Evolutionary conservation across 2,888 invertebrate genomes (phyloP).

Genomic region (Dicyrtoma fusca): DNA sequence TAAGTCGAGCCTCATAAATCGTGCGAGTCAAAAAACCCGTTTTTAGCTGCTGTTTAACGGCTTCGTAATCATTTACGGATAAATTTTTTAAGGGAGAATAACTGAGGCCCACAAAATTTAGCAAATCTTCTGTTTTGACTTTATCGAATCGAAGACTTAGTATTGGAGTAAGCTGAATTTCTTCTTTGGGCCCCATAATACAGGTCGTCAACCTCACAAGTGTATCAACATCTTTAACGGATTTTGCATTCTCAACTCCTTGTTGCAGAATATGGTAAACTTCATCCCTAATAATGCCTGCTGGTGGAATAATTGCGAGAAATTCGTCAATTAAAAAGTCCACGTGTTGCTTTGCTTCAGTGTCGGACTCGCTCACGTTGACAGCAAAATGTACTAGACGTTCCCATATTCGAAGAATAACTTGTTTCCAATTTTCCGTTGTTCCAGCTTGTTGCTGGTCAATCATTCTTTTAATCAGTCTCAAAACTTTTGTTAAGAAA

Average conservation of each 20-base stretch:
- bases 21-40: slow-evolving; percentile 22
- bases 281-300: neutral
- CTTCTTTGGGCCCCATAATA: neutral
- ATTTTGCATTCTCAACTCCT: neutral
- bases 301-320: neutral
- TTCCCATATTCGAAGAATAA: slow-evolving; percentile 19
- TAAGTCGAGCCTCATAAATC: slow-evolving; percentile 42
- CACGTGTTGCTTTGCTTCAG: slow-evolving; percentile 11
- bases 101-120: slow-evolving; percentile 18
- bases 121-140: slow-evolving; percentile 15
- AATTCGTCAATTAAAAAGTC: slow-evolving; percentile 22
- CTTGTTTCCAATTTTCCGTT: neutral
- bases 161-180: slow-evolving; percentile 2
- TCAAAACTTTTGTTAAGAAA: slow-evolving; percentile 21
- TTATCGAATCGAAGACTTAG: slow-evolving; percentile 25
- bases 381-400: slow-evolving; percentile 14
- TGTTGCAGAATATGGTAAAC: neutral
- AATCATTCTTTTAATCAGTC: slow-evolving; percentile 19
- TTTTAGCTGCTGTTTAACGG: slow-evolving; percentile 4
- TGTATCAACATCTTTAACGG: slow-evolving; percentile 10
- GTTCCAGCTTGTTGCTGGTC: neutral
- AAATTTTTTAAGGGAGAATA: neutral
- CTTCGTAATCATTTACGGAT: neutral
- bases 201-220: slow-evolving; percentile 12
- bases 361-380: neutral